Percentiles rank a stretch among this genome's conserved stretches.
Evolutionary conservation across 1,140 invertebrate genomes (phyloP).

Genomic region (Trachelipus rathkii): DNA sequence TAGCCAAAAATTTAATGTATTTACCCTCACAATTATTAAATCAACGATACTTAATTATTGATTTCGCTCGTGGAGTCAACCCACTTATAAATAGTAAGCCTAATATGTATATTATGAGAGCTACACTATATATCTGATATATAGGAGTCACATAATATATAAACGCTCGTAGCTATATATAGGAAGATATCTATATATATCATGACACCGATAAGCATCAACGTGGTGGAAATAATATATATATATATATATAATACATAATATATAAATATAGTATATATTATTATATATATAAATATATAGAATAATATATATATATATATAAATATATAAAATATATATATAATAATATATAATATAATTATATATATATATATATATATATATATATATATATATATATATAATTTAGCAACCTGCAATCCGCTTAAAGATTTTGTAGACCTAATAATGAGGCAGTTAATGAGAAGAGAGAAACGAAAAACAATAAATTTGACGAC

Average conservation of each 20-base stretch:
- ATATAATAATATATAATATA: background rate
- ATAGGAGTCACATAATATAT: no score
- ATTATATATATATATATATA: conserved; percentile 6
- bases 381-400: conserved; percentile 13
- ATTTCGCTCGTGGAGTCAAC: no score
- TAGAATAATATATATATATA: background rate
- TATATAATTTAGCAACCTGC: background rate
- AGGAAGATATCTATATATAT: no score
- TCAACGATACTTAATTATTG: no score
- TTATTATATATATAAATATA: background rate
- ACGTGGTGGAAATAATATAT: no score
- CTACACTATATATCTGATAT: no score
- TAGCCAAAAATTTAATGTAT: no score
- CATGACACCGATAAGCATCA: no score
- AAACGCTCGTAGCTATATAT: no score
- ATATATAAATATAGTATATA: background rate
- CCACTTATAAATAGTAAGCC: no score
- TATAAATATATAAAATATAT: background rate
- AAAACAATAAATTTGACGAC: background rate
- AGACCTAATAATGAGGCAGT: background rate
- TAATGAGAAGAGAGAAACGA: background rate
- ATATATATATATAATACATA: conserved; percentile 12
- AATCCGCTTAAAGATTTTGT: background rate
- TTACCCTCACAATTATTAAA: no score
- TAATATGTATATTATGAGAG: no score